Percentiles rank a stretch among this genome's conserved stretches.
These are phyloP conservation scores for Leptinotarsa defecta DNA, from an alignment of 1,140 invertebrate genomes.

Conservation along the genomic window DNA sequence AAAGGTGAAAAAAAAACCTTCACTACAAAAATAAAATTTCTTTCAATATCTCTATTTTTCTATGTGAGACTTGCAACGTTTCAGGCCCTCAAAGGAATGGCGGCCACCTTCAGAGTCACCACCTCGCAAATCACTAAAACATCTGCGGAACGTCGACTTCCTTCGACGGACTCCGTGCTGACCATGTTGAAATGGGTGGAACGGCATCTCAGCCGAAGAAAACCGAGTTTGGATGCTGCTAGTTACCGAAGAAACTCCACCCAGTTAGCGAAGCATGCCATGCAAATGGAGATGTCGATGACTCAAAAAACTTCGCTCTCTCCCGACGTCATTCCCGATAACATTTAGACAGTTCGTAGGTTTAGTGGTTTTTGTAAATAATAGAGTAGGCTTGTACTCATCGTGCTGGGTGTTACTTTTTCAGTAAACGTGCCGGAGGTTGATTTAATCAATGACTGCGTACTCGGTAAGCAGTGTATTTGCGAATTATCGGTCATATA, in stretches of 20 bases:
- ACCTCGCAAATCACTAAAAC: slow-evolving; percentile 84
- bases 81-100: slow-evolving; percentile 86
- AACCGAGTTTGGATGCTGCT: slow-evolving; percentile 57
- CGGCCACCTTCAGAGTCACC: slow-evolving; percentile 85
- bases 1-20: too few species aligned
- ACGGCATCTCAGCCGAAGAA: slow-evolving; percentile 76
- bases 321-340: background rate
- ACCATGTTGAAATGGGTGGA: slow-evolving; percentile 86
- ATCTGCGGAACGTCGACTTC: slow-evolving; percentile 80
- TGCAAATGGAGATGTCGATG: slow-evolving; percentile 45
- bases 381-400: background rate
- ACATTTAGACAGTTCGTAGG: slow-evolving; percentile 3
- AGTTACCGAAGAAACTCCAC: slow-evolving; percentile 40
- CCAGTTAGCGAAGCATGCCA: slow-evolving; percentile 32
- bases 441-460: too few species aligned
- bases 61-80: slow-evolving; percentile 25
- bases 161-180: slow-evolving; percentile 84
- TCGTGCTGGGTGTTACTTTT: background rate
- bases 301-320: background rate
- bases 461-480: too few species aligned
- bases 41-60: too few species aligned
- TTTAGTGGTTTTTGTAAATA: slow-evolving; percentile 19
- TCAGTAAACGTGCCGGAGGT: too few species aligned
- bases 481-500: too few species aligned
- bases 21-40: too few species aligned